Conservation (phyloP, 2,888 invertebrate species). For the Plagiodera versicolora region DNA sequence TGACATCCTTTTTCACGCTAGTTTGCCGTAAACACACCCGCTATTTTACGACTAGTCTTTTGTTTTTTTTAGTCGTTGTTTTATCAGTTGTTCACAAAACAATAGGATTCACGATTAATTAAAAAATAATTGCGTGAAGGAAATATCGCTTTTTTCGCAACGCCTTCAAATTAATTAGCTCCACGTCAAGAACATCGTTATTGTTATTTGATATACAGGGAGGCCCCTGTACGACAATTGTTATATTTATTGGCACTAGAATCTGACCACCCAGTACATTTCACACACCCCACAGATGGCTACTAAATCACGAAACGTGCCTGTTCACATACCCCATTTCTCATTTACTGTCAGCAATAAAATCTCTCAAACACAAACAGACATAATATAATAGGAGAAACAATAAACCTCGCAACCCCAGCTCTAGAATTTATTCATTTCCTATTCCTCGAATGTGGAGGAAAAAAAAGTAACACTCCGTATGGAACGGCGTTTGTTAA, state of each 20-base stretch:
- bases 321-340: background rate
- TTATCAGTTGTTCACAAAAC: constrained; percentile 15
- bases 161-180: background rate
- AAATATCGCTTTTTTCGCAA: constrained; percentile 13
- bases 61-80: constrained; percentile 3
- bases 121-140: constrained; percentile 19
- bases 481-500: constrained; percentile 10
- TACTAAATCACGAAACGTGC: background rate
- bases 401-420: background rate
- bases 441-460: background rate
- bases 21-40: constrained; percentile 19
- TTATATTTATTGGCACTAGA: too few relatives aligned
- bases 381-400: background rate
- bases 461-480: background rate
- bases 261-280: too few relatives aligned
- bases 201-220: background rate
- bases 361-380: background rate
- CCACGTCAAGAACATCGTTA: background rate
- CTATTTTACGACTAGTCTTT: constrained; percentile 23
- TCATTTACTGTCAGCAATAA: background rate
- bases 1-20: constrained; percentile 29
- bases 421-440: background rate
- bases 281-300: too few relatives aligned
- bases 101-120: constrained; percentile 19
- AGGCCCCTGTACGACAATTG: too few relatives aligned